phyloP scores from a whole-genome alignment of 2,113 vertebrate genomes.

The Azemiops feae region DNA sequence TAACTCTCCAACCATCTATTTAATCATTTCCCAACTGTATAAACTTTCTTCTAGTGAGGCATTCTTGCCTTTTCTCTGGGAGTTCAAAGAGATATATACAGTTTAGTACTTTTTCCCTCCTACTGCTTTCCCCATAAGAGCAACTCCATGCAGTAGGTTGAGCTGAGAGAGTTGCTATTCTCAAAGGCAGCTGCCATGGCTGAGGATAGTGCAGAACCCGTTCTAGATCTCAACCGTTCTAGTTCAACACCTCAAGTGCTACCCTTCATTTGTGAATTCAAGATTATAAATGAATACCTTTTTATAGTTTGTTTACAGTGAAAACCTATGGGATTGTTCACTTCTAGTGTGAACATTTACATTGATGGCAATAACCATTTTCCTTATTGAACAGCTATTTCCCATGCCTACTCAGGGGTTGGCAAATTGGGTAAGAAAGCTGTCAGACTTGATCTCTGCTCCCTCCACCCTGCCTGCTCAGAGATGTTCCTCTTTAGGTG shows the following conservation, averaged over 20 bases:
- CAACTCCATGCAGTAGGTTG: not conserved
- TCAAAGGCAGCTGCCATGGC: not conserved
- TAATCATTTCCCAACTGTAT: not conserved
- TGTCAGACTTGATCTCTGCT: not conserved
- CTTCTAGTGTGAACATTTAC: not conserved
- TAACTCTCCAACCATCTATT: not conserved
- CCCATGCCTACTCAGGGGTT: not conserved
- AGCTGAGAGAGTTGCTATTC: not conserved
- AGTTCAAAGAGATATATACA: not conserved
- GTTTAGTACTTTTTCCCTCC: not conserved
- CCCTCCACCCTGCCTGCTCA: not conserved
- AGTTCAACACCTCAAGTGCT: not conserved
- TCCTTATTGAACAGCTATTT: not conserved
- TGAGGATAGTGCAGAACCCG: not conserved
- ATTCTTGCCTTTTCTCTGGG: not conserved
- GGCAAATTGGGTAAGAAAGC: not conserved
- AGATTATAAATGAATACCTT: not conserved
- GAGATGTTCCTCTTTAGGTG: slow-evolving; percentile 20
- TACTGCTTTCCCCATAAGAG: not conserved
- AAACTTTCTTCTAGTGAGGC: not conserved
- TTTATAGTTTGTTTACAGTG: not conserved
- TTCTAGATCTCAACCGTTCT: not conserved
- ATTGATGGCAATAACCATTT: not conserved
- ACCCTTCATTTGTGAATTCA: not conserved
- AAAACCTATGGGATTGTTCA: not conserved